Evolutionary conservation across 2,797 vertebrate species (phyloP), one percentile per base, ranked within the genome.

Genomic region (Falco rusticolus): DNA sequence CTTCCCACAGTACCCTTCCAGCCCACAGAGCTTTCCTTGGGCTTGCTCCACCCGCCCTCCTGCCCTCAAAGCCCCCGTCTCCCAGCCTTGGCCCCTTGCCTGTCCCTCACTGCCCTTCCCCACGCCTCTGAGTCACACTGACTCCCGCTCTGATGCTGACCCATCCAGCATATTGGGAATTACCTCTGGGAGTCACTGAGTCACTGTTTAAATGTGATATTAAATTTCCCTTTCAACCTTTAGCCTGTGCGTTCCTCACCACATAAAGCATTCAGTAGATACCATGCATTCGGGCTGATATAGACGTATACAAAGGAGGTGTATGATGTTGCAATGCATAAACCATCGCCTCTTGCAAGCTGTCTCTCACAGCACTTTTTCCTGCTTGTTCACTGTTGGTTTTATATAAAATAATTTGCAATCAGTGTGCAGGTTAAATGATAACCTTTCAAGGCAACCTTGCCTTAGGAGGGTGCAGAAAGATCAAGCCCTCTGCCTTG

Each of bases 161-260:
- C 74, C 43, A 76, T 56, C 34, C 56, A 66, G 54, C 5, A 2
- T 29, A 79, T 50, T 0, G 0, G 48, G 31, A 92, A 66, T 70
- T 63, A 59, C 70, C 28, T 84, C 70, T 78, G 34, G 37, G 65
- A 88, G 61, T 50, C 69, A 85, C 45, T 77, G 69, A 91, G 61
- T 85, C 76, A 71, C 72, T 3, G 4, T 77, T 92, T 76, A 94
- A 93, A 96, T 47, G 33, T 79, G 57, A 93, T 76, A 79, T 66
- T 89, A 82, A 93, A 82, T 89, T 79, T 89, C 92, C 60, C 37
- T 60, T 79, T 77, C 77, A 77, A 64, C 81, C 68, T 95, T 91
- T 90, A 87, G 59, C 74, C 13, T 2, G 34, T 80, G 56, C 33
- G 11, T 77, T 75, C 48, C 37, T 92, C 86, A 66, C 20, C 21